These are phyloP conservation scores for Rhegmatorhina hoffmannsi DNA, from an alignment of 2,113 vertebrate genomes.

Conservation along the genomic window DNA sequence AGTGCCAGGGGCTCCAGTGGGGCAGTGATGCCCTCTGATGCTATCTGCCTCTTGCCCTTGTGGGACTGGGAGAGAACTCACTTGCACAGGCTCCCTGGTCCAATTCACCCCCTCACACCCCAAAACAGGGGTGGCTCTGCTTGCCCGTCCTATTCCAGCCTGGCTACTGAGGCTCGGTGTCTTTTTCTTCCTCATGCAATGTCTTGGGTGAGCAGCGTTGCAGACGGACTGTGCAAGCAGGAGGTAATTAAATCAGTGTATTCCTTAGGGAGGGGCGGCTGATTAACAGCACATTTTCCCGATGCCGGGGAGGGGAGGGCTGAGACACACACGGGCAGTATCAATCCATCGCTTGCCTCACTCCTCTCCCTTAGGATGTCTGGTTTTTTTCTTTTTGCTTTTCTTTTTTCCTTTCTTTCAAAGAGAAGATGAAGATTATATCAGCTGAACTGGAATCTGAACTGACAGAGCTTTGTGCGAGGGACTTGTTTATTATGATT, in stretches of 20 bases:
- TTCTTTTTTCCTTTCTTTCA: constrained; percentile 15
- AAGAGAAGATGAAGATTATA: constrained; percentile 63
- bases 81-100: neutral
- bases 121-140: neutral
- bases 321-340: neutral
- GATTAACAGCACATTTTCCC: constrained; percentile 62
- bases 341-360: constrained; percentile 23
- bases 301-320: neutral
- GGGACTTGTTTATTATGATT: constrained; percentile 68
- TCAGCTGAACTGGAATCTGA: constrained; percentile 45
- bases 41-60: neutral
- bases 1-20: neutral
- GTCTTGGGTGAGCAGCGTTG: neutral
- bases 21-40: neutral
- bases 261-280: neutral
- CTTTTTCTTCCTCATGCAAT: neutral
- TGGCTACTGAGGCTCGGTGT: neutral
- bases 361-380: constrained; percentile 15
- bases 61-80: fast-evolving
- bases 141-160: neutral
- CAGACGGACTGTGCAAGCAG: neutral
- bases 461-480: constrained; percentile 39
- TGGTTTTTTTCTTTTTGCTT: neutral
- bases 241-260: constrained; percentile 52
- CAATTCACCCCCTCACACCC: neutral